phyloP scores from a whole-genome alignment of 1,140 invertebrate species.

The Sitophilus oryzae region DNA sequence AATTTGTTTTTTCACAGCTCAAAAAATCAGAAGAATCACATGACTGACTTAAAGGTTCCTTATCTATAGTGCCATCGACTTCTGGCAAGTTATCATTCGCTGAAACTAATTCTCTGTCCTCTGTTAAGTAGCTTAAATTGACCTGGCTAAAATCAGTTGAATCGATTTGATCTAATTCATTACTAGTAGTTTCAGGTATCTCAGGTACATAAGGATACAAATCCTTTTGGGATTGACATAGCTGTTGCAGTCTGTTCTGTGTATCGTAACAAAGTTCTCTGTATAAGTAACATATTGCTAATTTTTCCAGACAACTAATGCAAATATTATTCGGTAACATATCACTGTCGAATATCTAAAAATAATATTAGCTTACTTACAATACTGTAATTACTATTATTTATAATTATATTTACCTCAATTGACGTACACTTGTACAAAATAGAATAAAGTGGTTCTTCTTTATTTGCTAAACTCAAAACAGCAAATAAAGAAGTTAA shows the following conservation, averaged over 20 bases:
- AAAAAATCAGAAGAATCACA: conserved; percentile 14
- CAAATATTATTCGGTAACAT: conserved; percentile 34
- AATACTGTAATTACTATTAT: conserved; percentile 1
- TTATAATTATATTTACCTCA: conserved; percentile 15
- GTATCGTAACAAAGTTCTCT: conserved; percentile 29
- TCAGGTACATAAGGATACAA: conserved; percentile 5
- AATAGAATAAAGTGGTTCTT: conserved; percentile 13
- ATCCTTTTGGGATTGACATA: conserved; percentile 14
- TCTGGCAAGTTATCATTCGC: background rate
- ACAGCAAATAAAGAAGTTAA: conserved; percentile 18
- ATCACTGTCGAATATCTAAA: conserved; percentile 31
- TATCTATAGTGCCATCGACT: background rate
- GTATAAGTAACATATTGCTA: conserved; percentile 32
- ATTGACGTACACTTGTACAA: conserved; percentile 21
- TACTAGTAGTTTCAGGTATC: too few species aligned
- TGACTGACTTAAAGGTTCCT: conserved; percentile 1
- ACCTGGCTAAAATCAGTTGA: background rate
- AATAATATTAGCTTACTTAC: conserved; percentile 1
- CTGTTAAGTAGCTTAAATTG: background rate
- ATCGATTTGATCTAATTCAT: too few species aligned
- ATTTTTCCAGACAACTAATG: conserved; percentile 30
- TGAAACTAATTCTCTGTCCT: background rate
- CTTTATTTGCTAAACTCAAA: conserved; percentile 15
- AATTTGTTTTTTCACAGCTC: conserved; percentile 15
- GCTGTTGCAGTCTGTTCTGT: conserved; percentile 15